Percentiles rank a stretch among this genome's conserved stretches.
phyloP scores from a whole-genome alignment of 2,888 invertebrate species.

The Salpingus planirostris region DNA sequence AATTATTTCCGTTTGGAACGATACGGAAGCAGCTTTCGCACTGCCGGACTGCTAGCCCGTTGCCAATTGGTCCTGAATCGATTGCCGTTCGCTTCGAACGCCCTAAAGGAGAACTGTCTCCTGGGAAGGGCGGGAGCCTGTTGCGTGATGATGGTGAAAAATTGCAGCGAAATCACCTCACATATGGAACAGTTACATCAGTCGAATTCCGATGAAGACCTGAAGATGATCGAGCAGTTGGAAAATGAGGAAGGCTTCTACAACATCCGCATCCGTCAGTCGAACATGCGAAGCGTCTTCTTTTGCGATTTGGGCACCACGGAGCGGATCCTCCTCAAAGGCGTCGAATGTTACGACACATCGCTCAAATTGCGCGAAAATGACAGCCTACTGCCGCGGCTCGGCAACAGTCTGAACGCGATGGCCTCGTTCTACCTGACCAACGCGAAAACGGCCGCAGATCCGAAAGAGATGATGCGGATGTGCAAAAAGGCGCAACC shows the following conservation, averaged over 20 bases:
- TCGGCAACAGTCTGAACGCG: constrained; percentile 80
- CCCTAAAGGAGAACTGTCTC: constrained; percentile 57
- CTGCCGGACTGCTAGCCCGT: constrained; percentile 56
- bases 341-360: constrained; percentile 54
- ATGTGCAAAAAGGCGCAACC: constrained; percentile 50
- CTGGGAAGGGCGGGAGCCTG: constrained; percentile 72
- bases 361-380: constrained; percentile 50
- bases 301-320: constrained; percentile 35
- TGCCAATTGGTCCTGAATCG: constrained; percentile 62
- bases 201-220: constrained; percentile 48
- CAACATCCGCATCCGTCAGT: constrained; percentile 46
- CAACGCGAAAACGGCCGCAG: constrained; percentile 45
- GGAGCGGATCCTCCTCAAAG: constrained; percentile 52
- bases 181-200: constrained; percentile 55
- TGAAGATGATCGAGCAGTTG: constrained; percentile 51
- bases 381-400: constrained; percentile 29
- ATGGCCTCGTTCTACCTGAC: constrained; percentile 76
- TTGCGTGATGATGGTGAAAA: constrained; percentile 68
- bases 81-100: constrained; percentile 48
- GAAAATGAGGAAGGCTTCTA: constrained; percentile 46
- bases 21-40: constrained; percentile 58
- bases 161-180: constrained; percentile 52
- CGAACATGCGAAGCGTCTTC: constrained; percentile 32
- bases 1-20: constrained; percentile 55
- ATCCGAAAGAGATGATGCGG: constrained; percentile 23